Base-by-base conservation (phyloP, 2,888 invertebrate species). In the Hirtodrosophila histrioides region DNA sequence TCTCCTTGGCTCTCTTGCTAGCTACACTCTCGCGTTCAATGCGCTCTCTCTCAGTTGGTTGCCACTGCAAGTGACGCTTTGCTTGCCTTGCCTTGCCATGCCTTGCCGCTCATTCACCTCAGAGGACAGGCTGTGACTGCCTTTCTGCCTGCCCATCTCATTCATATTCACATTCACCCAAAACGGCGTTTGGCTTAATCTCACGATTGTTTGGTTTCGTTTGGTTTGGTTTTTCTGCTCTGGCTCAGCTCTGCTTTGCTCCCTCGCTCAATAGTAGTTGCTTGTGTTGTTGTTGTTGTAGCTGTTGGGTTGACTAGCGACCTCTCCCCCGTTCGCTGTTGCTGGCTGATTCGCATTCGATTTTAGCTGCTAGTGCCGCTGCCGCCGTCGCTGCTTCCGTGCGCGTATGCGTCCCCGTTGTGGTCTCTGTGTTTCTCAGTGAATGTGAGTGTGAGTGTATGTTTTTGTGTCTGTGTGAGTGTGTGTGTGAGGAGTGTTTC, bases 141-240 rank as follows among this genome's bases (percentile, higher is more conserved):
- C 65, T 73, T 73, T 69, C 73, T 70, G 67, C 69, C 69, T 74
- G 75, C 79, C 71, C 86, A 86, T 81, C 87, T 86, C 85, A 84
- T 84, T 84, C 87, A 84, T 84, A 84, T 86, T 87, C 84, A 85
- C 87, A 86, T 84, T 86, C 87, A 85, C 83, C 84, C 84, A 85
- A 85, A 85, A 86, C 87, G 85, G 80, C 87, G 86, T 85, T 85
- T 85, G 84, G 85, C 84, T 85, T 85, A 85, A 85, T 85, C 84
- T 85, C 84, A 85, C 87, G 85, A 83, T 86, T 83, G 86, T 87
- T 84, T 84, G 84, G 84, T 78, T 75, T 75, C 78, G 77, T 78
- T 78, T 78, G 71, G 71, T 68, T 75, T 71, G 72, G 74, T 82
- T 81, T 85, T 69, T 78, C 61, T 74, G 75, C 75, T 70, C 75